Conservation (phyloP, 1,140 invertebrate species). For the Bombus fervidus region DNA sequence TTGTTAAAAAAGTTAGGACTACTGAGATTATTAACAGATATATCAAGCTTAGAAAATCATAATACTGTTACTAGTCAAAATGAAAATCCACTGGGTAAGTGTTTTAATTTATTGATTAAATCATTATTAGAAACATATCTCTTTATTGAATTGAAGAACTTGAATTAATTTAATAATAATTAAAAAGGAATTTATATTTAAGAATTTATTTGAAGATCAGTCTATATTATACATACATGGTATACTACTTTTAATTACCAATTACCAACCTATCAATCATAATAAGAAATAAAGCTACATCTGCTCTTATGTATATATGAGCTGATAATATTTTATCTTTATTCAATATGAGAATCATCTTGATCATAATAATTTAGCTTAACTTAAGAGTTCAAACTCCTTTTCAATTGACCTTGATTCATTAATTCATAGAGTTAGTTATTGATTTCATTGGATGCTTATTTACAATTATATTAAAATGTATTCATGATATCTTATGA, state of each 20-base stretch:
- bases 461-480: conserved; percentile 30
- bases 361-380: conserved; percentile 45
- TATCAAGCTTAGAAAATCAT: conserved; percentile 49
- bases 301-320: not conserved
- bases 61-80: conserved; percentile 62
- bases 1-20: conserved; percentile 86
- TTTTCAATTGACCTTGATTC: conserved; percentile 50
- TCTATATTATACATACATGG: not conserved
- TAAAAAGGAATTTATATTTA: not conserved
- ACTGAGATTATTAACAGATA: conserved; percentile 80
- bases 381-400: conserved; percentile 60
- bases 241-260: conserved; percentile 34
- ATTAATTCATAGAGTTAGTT: conserved; percentile 56
- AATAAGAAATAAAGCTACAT: conserved; percentile 33
- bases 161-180: not conserved
- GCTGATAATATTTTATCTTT: conserved; percentile 34
- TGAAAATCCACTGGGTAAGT: conserved; percentile 65
- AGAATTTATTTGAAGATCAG: not conserved
- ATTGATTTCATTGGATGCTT: conserved; percentile 61
- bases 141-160: not conserved
- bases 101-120: conserved; percentile 3
- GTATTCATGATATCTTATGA: conserved; percentile 1
- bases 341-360: conserved; percentile 42
- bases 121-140: not conserved
- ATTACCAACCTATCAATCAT: conserved; percentile 45